Evolutionary conservation across 2,797 vertebrate genomes (phyloP).

Genomic region (Thaleichthys pacificus): DNA sequence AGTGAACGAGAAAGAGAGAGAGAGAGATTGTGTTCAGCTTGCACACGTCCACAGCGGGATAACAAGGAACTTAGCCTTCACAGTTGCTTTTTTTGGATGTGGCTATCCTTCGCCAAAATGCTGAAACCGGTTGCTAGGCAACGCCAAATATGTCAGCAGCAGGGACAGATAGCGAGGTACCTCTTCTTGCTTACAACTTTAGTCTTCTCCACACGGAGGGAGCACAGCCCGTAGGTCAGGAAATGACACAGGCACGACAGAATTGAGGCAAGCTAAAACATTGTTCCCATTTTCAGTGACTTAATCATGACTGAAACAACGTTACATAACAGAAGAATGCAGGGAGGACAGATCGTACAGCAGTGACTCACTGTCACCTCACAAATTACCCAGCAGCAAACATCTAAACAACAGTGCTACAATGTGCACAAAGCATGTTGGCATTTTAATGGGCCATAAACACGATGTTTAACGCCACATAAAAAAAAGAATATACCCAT

Average conservation of each 20-base stretch:
- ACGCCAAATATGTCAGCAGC: conserved; percentile 40
- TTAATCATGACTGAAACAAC: background rate
- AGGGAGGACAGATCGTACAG: too few relatives aligned
- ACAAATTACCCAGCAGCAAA: conserved; percentile 43
- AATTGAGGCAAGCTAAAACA: background rate
- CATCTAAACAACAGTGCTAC: conserved; percentile 54
- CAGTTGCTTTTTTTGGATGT: conserved; percentile 33
- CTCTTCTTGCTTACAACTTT: conserved; percentile 10
- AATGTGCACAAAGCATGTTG: conserved; percentile 48
- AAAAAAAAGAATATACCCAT: conserved; percentile 47
- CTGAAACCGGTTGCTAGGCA: conserved; percentile 56
- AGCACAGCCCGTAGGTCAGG: conserved; percentile 17
- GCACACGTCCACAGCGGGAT: conserved; percentile 53
- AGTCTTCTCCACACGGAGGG: background rate
- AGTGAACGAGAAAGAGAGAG: background rate
- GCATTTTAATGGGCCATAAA: conserved; percentile 56
- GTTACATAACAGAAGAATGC: background rate
- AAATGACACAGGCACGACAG: background rate
- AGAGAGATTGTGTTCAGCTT: conserved; percentile 40
- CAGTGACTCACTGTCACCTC: conserved; percentile 38
- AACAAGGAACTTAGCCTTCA: conserved; percentile 31
- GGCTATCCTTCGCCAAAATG: conserved; percentile 40
- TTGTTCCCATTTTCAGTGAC: background rate
- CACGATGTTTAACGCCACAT: conserved; percentile 56
- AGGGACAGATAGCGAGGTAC: conserved; percentile 23